Base-by-base conservation (phyloP, 2,797 vertebrate genomes). In the Chlorospingus flavigularis region DNA sequence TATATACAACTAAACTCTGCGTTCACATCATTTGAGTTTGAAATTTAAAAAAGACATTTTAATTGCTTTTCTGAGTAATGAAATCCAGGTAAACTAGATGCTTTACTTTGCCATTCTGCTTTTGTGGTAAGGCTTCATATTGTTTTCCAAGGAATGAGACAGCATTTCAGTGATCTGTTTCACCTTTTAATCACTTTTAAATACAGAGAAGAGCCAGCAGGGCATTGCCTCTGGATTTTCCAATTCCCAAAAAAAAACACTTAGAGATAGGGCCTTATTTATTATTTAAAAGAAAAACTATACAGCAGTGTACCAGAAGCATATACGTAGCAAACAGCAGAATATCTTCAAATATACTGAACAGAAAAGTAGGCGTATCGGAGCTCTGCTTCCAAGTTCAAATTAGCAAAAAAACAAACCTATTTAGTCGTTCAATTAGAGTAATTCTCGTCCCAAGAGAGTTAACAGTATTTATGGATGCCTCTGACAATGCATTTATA, bases 131-230 rank as follows among this genome's bases (percentile, higher is more conserved):
- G 48, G 24, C 33, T 84, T 70, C 58, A 26, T 31, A 35, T 2
- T 82, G 57, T 62, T 85, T 85, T 50, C 30, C 48, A 67, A 79
- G 26, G 55, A 94, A 85, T 24, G 40, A 93, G 84, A 90, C 31
- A 70, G 71, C 74, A 63, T 51, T 92, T 91, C 43, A n/a, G 17
- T 42, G 39, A 84, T 66, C 21, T 62, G 10, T 48, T 87, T 40
- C 37, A 82, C 21, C 25, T 95, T 89, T 84, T 61, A 81, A 84
- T 31, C 47, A 31, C 24, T 85, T 91, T 76, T 71, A 92, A 82
- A 53, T 37, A 72, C 26, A 86, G 30, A 66, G 30, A 58, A 75
- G 62, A 90, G 33, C 23, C 51, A 82, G 23, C 17, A 13, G 14
- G 51, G 6, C 21, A 86, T 10, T 28, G 47, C 12, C 5, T 40